Evolutionary conservation across 2,888 invertebrate genomes (phyloP).

Genomic region (Mactromeris polynyma): DNA sequence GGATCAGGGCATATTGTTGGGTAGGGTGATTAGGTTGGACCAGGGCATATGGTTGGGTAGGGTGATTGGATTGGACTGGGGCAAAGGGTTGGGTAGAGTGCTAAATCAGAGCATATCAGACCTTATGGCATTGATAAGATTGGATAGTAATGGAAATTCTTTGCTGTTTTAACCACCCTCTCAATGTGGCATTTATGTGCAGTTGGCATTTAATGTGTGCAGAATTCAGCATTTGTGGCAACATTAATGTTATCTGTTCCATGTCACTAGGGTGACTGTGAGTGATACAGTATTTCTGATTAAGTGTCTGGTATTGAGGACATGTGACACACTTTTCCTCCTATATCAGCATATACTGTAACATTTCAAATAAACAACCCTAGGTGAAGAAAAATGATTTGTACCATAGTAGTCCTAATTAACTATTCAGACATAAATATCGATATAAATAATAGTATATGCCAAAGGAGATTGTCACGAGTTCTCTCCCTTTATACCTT

Average conservation of each 20-base stretch:
- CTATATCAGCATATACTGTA: background rate
- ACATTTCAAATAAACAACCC: background rate
- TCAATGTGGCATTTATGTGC: conserved; percentile 5
- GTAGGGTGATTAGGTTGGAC: no score
- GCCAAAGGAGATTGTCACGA: no score
- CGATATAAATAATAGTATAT: no score
- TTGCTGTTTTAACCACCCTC: background rate
- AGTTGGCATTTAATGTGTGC: conserved; percentile 4
- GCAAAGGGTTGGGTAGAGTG: no score
- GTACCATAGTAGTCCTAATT: no score
- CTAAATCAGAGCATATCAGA: no score
- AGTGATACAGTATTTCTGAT: background rate
- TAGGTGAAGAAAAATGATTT: background rate
- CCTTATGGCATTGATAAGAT: no score
- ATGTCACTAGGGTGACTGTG: background rate
- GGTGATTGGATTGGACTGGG: background rate
- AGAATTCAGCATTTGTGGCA: background rate
- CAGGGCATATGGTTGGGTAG: background rate
- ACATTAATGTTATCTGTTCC: background rate
- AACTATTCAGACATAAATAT: no score
- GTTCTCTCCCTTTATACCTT: no score
- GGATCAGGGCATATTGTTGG: no score
- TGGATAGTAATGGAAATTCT: background rate
- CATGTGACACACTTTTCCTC: background rate
- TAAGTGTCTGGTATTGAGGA: background rate